Base-by-base conservation (phyloP, 2,888 invertebrate species). In the Cremastinae sp. region DNA sequence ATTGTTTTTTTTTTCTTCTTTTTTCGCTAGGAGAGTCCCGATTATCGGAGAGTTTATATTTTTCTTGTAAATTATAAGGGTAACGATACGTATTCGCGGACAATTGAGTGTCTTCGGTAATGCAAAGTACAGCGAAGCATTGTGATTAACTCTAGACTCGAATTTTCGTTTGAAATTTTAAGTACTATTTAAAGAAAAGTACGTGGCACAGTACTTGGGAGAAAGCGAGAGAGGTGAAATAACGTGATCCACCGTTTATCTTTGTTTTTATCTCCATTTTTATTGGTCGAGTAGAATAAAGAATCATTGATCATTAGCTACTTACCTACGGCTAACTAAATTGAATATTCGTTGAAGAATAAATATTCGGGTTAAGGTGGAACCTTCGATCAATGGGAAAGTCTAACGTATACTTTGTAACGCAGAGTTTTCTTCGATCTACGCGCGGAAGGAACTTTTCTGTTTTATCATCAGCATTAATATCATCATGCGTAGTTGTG, bases 151-250 rank as follows among this genome's bases (percentile, higher is more conserved):
- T 54, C 54, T 59, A 38, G 8, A 38, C 54, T 34, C 58, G 20
- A 53, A 65, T 20, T 45, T 49, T 62, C 45, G 62, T 62, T 70
- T 34, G 20, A 64, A 59, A 59, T 43, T 69, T 53, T 28, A 69
- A 49, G n/a, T 68, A 75, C 41, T 22, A 49, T 69, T 65, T 38
- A 45, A 16, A 10, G 45, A 45, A 66, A 36, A 59, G 64, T 36
- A 38, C 77, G 78, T 75, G 73, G 68, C 68, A 54, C 45, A 34
- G 79, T 74, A 56, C 75, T 75, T 65, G 70, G 71, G 65, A 74
- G 54, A 53, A 45, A 53, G 28, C 64, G 20, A 47, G 49, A 49
- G 54, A n/a, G 9, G 22, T 34, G 28, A 38, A 41, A 43, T 22
- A 69, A 61, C 28, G 49, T 65, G 38, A 64, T 56, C 58, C 53